These are phyloP conservation scores for Colletes gigas DNA, from an alignment of 1,140 invertebrate genomes.

Conservation along the genomic window DNA sequence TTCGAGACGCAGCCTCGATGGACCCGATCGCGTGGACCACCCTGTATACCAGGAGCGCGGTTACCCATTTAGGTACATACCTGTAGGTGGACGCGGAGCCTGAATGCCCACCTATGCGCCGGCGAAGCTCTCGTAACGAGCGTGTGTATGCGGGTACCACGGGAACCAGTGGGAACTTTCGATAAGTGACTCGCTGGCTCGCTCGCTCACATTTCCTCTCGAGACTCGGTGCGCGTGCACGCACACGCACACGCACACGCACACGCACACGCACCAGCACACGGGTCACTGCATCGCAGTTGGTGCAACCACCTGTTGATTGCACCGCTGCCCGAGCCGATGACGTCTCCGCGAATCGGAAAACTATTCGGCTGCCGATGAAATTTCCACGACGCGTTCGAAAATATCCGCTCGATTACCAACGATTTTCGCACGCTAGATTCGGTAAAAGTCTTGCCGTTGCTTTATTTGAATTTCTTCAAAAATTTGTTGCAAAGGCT, in stretches of 20 bases:
- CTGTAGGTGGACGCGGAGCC: constrained; percentile 49
- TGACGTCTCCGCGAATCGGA: constrained; percentile 42
- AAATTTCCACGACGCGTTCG: not conserved
- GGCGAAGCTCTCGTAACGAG: constrained; percentile 44
- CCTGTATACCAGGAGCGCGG: not conserved
- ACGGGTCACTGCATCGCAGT: constrained; percentile 40
- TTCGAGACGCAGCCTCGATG: not conserved
- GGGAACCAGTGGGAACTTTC: constrained; percentile 42
- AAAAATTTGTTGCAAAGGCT: no score
- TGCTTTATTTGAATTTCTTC: no score
- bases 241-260: constrained; percentile 13
- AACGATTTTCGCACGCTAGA: no score
- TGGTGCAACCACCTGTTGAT: constrained; percentile 59
- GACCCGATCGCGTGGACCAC: constrained; percentile 22
- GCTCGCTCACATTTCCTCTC: no score
- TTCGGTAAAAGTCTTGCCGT: no score
- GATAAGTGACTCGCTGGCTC: constrained; percentile 21
- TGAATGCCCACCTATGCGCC: constrained; percentile 40
- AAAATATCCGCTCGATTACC: not conserved
- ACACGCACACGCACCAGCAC: not conserved
- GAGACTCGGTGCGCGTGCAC: constrained; percentile 11
- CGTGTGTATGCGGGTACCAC: constrained; percentile 21
- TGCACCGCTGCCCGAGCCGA: constrained; percentile 24
- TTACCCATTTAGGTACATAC: constrained; percentile 41
- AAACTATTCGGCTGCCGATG: constrained; percentile 2